Evolutionary conservation across 2,888 invertebrate genomes (phyloP), one percentile per base, ranked within the genome.

Genomic region (Monochamus alternatus): DNA sequence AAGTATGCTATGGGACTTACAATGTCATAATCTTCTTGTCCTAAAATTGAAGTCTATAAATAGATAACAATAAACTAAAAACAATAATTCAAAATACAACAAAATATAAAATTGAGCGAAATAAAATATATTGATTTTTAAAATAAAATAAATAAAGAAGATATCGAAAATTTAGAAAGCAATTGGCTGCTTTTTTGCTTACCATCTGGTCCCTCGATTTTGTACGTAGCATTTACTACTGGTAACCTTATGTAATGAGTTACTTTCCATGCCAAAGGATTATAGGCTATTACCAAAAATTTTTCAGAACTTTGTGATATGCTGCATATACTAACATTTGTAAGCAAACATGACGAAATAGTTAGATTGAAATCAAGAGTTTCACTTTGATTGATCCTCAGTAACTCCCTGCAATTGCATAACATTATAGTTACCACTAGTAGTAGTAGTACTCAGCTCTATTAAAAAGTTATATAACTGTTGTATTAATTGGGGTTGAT

Each of bases 281-380:
- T 97, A 86, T 96, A 96, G 0, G 95, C 84, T 1, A 95, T 91
- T 10, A 94, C 90, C 84, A 96, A 93, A 75, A 81, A 80, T 73
- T 91, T 89, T 0, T 90, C 83, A 32, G 88, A 90, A 0, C 86
- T 84, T 84, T 95, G 95, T 0, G 94, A 92, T 0, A 92, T 84
- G 0, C 86, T 84, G 82, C 97, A 97, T 22, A 92, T 90, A 66
- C 95, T 95, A 10, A 95, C 93, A 84, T 98, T 98, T 8, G 95
- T 87, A 3, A 92, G 88, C 69, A 91, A 88, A 85, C 95, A 95
- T 30, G 90, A 78, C 5, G 73, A 58, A 9, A 76, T 31, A 5
- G 72, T 47, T 5, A 78, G 59, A 10, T 73, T 65, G n/a, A 62
- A 43, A 30, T 62, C 43, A 4, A 60, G 60, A 8, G 31, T 38